phyloP scores from a whole-genome alignment of 2,113 vertebrate species.

The Thymallus thymallus region DNA sequence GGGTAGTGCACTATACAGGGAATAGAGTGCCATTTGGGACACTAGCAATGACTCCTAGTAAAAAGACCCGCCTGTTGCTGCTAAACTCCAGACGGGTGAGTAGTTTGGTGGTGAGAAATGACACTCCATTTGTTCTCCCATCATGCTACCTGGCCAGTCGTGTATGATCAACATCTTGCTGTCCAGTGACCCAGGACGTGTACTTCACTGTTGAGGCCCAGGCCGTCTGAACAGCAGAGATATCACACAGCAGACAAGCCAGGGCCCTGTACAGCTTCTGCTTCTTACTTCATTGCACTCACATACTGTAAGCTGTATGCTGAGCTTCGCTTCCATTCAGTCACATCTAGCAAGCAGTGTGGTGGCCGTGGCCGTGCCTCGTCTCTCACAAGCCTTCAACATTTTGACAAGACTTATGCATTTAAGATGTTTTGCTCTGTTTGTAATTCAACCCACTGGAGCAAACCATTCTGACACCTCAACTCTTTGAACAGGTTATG shows the following conservation, averaged over 20 bases:
- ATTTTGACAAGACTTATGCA: slow-evolving; percentile 27
- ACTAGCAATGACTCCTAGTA: too few relatives aligned
- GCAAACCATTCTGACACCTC: slow-evolving; percentile 49
- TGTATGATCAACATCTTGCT: slow-evolving; percentile 51
- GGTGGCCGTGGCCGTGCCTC: too few relatives aligned
- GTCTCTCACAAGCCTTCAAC: slow-evolving; percentile 15
- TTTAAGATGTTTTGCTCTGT: slow-evolving; percentile 44
- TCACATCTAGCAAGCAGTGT: slow-evolving; percentile 24
- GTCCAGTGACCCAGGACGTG: slow-evolving; percentile 57
- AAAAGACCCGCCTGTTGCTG: background rate
- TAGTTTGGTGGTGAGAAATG: slow-evolving; percentile 53
- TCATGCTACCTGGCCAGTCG: slow-evolving; percentile 62
- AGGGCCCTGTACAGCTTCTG: slow-evolving; percentile 7
- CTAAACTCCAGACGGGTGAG: slow-evolving; percentile 34
- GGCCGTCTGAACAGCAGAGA: slow-evolving; percentile 19
- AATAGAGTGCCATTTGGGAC: background rate
- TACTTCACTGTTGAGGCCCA: slow-evolving; percentile 34
- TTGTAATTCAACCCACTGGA: slow-evolving; percentile 49
- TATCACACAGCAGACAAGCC: slow-evolving; percentile 20
- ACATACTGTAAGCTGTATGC: too few relatives aligned
- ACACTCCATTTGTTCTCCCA: slow-evolving; percentile 71
- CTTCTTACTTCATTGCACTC: slow-evolving; percentile 36
- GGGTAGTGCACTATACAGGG: too few relatives aligned
- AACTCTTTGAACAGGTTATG: slow-evolving; percentile 39
- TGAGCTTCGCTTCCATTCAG: background rate